Evolutionary conservation across 2,888 invertebrate genomes (phyloP).

Genomic region (Willowsia nigromaculata): DNA sequence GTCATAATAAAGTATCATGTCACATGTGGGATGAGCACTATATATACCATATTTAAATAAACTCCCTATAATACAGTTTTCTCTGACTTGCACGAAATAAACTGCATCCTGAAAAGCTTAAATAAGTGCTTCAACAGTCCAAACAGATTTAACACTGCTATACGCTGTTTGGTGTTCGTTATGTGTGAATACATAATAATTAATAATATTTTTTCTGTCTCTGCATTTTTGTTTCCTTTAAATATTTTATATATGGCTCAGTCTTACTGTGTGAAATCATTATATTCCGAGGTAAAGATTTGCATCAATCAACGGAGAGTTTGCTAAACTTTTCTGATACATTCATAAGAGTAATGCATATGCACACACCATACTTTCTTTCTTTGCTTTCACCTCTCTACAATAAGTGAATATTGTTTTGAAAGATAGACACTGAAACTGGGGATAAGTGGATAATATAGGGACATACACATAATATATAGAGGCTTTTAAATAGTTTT

Average conservation of each 20-base stretch:
- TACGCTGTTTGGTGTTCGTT: neutral
- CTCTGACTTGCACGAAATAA: slow-evolving; percentile 17
- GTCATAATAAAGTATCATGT: neutral
- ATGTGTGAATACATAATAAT: neutral
- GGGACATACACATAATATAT: too few relatives aligned
- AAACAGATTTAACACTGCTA: neutral
- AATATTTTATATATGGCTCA: slow-evolving; percentile 64
- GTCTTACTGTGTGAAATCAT: slow-evolving; percentile 73
- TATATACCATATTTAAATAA: neutral
- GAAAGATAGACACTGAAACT: neutral
- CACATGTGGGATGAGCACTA: neutral
- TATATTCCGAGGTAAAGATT: slow-evolving; percentile 42
- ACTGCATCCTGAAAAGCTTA: neutral
- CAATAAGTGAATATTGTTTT: neutral
- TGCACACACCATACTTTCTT: neutral
- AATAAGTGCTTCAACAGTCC: neutral
- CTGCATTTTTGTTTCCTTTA: slow-evolving; percentile 24
- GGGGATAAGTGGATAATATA: too few relatives aligned
- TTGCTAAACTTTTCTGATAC: neutral
- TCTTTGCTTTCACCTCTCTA: neutral
- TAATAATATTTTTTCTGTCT: slow-evolving; percentile 3
- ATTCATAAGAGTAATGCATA: neutral
- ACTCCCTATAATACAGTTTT: neutral
- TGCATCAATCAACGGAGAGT: slow-evolving; percentile 6
- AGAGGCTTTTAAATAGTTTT: neutral